These are phyloP conservation scores for Caenorhabditis drosophilae DNA, from an alignment of 2,888 invertebrate species.

Conservation along the genomic window DNA sequence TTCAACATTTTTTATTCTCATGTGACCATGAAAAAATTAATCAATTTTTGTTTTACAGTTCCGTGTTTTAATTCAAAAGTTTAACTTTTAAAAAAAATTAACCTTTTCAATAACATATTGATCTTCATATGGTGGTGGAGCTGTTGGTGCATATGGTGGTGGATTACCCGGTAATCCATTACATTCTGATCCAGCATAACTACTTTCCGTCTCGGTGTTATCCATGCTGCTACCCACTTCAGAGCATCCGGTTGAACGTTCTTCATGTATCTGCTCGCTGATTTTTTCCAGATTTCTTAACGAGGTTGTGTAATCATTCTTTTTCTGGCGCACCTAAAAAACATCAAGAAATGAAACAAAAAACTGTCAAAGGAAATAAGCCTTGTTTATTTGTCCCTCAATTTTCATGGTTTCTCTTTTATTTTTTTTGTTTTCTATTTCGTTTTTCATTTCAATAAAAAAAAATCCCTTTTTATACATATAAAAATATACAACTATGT, in stretches of 20 bases:
- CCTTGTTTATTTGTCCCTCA: too few relatives aligned
- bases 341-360: too few relatives aligned
- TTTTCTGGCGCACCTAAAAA: conserved; percentile 63
- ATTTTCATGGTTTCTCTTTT: too few relatives aligned
- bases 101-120: conserved; percentile 51
- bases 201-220: conserved; percentile 6
- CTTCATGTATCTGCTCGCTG: conserved; percentile 66
- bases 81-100: conserved; percentile 1
- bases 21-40: too few relatives aligned
- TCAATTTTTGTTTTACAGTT: too few relatives aligned
- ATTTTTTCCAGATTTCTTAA: conserved; percentile 65
- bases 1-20: too few relatives aligned
- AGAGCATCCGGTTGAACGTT: conserved; percentile 48
- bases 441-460: too few relatives aligned
- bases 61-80: too few relatives aligned
- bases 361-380: too few relatives aligned
- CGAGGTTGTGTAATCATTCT: conserved; percentile 65
- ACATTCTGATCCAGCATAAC: conserved; percentile 7
- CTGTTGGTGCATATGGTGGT: conserved; percentile 56
- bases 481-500: not conserved
- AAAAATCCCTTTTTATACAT: not conserved
- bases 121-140: conserved; percentile 57
- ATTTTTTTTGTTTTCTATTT: too few relatives aligned
- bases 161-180: conserved; percentile 39
- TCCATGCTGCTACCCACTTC: conserved; percentile 9